Conservation (phyloP, 2,113 vertebrate species). For the Variabilichromis moorii region DNA sequence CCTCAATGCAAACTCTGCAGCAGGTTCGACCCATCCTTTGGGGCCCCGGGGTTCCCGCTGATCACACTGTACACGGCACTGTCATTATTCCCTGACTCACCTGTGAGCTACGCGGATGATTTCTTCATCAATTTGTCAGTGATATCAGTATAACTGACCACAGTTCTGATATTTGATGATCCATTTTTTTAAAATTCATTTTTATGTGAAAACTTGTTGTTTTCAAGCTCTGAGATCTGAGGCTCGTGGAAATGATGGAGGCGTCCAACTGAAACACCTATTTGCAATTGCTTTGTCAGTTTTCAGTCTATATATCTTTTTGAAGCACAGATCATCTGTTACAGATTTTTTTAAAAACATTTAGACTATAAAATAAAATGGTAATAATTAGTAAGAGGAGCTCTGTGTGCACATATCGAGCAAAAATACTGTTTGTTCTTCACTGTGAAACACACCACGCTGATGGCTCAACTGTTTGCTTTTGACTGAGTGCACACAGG, state of each 20-base stretch:
- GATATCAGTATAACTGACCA: neutral
- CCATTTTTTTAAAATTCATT: neutral
- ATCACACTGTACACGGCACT: neutral
- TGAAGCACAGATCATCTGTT: neutral
- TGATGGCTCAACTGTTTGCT: neutral
- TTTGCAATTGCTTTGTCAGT: neutral
- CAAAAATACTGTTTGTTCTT: neutral
- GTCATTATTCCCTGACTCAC: neutral
- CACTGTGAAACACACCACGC: neutral
- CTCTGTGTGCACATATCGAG: neutral
- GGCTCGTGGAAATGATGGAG: neutral
- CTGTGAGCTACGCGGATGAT: neutral
- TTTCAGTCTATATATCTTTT: neutral
- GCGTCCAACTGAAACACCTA: neutral
- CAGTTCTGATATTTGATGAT: neutral
- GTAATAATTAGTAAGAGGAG: neutral
- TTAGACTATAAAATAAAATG: neutral
- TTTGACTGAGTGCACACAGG: neutral
- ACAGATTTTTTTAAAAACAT: rapidly evolving
- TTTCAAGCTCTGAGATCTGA: neutral
- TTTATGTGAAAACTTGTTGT: neutral
- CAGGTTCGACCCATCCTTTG: neutral
- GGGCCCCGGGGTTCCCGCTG: neutral
- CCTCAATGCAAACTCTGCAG: neutral
- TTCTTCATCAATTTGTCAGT: neutral